Conservation (phyloP, 2,113 vertebrate species). For the Myotis yumanensis region DNA sequence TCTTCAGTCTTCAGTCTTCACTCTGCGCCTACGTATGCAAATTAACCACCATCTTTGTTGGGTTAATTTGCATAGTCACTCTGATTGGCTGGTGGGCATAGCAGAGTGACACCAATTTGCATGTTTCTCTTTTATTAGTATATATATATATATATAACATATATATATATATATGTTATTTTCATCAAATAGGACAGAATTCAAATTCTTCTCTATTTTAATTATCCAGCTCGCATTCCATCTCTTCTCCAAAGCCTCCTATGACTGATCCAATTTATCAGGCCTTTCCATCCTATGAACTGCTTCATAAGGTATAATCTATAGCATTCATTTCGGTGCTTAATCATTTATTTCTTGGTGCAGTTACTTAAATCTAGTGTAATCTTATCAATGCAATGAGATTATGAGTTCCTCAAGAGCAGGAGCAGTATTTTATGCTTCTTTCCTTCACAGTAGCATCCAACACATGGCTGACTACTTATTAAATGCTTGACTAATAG, state of each 20-base stretch:
- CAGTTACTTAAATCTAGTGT: neutral
- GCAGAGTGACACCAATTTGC: too few species aligned
- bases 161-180: neutral
- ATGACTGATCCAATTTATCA: neutral
- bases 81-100: too few species aligned
- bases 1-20: too few species aligned
- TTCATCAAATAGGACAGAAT: conserved; percentile 21
- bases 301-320: neutral
- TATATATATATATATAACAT: too few species aligned
- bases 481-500: neutral
- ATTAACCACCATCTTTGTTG: too few species aligned
- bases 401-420: neutral
- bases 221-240: neutral
- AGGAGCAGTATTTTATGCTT: neutral
- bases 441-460: neutral
- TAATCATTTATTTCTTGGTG: neutral
- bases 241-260: neutral
- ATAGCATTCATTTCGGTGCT: neutral
- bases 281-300: neutral
- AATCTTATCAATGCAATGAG: neutral
- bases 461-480: neutral
- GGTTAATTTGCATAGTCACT: too few species aligned
- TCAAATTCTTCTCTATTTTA: neutral
- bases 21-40: too few species aligned
- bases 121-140: too few species aligned